phyloP scores from a whole-genome alignment of 2,888 invertebrate species.

The Lutraria lutraria region DNA sequence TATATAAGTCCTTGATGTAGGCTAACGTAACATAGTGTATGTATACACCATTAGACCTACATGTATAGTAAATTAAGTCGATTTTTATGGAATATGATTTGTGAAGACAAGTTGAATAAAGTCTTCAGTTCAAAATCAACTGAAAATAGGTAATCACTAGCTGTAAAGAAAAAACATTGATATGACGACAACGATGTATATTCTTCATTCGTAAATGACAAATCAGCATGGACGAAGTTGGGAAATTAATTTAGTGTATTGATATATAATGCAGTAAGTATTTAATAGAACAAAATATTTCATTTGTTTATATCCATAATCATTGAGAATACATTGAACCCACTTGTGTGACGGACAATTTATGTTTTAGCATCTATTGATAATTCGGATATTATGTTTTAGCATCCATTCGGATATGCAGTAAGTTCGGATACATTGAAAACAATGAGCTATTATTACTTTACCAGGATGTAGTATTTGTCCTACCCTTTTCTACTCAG shows the following conservation, averaged over 20 bases:
- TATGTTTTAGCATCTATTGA: not conserved
- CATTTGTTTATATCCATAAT: not conserved
- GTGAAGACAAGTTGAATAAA: no score
- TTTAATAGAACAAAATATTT: not conserved
- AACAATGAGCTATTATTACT: no score
- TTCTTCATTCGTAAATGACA: not conserved
- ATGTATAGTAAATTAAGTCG: no score
- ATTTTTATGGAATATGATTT: no score
- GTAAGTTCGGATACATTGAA: not conserved
- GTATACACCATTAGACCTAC: no score
- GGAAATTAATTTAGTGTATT: not conserved
- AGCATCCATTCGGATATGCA: not conserved
- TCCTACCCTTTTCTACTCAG: not conserved
- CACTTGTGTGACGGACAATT: not conserved
- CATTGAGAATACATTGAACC: not conserved
- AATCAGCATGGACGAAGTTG: not conserved
- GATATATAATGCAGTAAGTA: not conserved
- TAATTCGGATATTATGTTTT: not conserved
- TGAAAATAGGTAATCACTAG: no score
- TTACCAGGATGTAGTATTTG: no score
- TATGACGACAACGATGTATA: conserved; percentile 1
- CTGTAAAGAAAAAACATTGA: no score
- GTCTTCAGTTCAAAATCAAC: no score
- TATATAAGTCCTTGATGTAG: no score
- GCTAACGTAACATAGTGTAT: no score